Percentiles rank a stretch among this genome's conserved stretches.
Conservation (phyloP, 2,888 invertebrate species). For the Drosophila atripex region DNA sequence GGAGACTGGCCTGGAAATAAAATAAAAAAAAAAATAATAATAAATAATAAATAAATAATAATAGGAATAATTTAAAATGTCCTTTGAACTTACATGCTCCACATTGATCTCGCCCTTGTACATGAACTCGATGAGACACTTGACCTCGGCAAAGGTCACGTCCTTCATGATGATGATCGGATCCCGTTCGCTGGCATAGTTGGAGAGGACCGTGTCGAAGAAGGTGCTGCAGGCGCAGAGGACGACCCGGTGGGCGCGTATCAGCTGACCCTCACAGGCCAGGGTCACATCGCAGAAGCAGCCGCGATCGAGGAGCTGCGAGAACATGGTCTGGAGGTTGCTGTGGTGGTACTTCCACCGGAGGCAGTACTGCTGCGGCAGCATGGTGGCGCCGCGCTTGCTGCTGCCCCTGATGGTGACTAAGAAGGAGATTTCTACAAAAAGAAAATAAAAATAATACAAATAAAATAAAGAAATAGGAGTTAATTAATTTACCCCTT, state of each 20-base stretch:
- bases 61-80: too few relatives aligned
- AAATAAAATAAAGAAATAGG: background rate
- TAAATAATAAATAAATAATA: too few relatives aligned
- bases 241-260: slow-evolving; percentile 91
- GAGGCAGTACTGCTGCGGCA: slow-evolving; percentile 94
- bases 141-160: slow-evolving; percentile 94
- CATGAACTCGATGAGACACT: slow-evolving; percentile 96
- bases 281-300: slow-evolving; percentile 95
- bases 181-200: slow-evolving; percentile 90
- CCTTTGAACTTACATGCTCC: slow-evolving; percentile 90
- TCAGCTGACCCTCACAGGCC: slow-evolving; percentile 92
- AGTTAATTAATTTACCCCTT: background rate
- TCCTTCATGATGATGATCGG: slow-evolving; percentile 95
- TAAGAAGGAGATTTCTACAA: background rate
- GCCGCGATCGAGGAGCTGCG: slow-evolving; percentile 92
- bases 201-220: slow-evolving; percentile 93
- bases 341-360: slow-evolving; percentile 97
- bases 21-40: slow-evolving; percentile 44
- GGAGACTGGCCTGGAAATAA: slow-evolving; percentile 89
- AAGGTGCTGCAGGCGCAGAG: slow-evolving; percentile 96
- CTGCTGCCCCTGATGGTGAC: slow-evolving; percentile 30
- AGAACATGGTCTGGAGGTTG: slow-evolving; percentile 95
- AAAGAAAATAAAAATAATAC: background rate
- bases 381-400: slow-evolving; percentile 84
- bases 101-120: slow-evolving; percentile 98